Conservation (phyloP, 2,113 vertebrate species). For the Indri indri region DNA sequence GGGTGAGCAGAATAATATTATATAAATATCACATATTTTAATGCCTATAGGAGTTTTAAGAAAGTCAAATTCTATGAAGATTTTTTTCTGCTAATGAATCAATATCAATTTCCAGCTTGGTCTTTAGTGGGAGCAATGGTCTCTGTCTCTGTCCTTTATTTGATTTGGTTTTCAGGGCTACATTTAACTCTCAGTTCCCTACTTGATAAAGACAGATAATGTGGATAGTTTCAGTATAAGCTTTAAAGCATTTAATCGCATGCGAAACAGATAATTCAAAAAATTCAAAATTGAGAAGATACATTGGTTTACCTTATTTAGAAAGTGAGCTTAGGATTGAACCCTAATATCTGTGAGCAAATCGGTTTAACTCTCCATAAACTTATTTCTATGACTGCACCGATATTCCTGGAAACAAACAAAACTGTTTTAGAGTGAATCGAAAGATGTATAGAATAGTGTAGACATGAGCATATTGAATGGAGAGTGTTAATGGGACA, state of each 20-base stretch:
- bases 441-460: background rate
- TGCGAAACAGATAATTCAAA: background rate
- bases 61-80: background rate
- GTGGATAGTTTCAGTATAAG: background rate
- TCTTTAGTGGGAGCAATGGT: fast-evolving
- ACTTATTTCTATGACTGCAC: background rate
- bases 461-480: background rate
- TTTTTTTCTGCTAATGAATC: background rate
- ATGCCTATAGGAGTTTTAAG: background rate
- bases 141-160: background rate
- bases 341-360: background rate
- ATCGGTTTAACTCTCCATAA: background rate
- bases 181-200: background rate
- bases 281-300: background rate
- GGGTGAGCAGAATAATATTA: background rate
- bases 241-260: background rate
- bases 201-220: background rate
- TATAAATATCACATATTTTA: background rate
- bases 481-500: background rate
- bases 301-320: background rate
- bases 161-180: background rate
- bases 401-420: background rate
- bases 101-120: background rate
- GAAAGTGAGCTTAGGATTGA: background rate
- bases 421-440: background rate